phyloP scores from a whole-genome alignment of 2,888 invertebrate species.

The Malthinus seriepunctatus region DNA sequence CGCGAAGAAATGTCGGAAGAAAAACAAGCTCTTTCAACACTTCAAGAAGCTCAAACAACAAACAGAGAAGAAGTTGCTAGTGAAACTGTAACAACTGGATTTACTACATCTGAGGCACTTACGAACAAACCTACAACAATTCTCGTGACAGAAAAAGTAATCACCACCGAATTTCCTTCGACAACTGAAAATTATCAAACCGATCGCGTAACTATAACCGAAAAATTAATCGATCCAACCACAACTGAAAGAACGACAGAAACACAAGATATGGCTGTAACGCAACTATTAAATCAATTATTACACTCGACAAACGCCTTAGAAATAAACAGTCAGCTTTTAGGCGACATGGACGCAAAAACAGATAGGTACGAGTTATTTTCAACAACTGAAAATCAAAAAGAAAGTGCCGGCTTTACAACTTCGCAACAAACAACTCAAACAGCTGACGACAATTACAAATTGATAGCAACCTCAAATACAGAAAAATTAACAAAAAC shows the following conservation, averaged over 20 bases:
- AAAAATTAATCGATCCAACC: neutral
- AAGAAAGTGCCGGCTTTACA: constrained; percentile 25
- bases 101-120: neutral
- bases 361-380: neutral
- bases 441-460: neutral
- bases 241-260: constrained; percentile 7
- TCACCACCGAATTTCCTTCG: neutral
- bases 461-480: constrained; percentile 18
- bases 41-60: neutral
- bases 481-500: neutral
- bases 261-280: constrained; percentile 25
- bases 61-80: neutral
- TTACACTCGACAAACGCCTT: constrained; percentile 47
- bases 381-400: constrained; percentile 17
- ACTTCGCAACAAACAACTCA: constrained; percentile 14
- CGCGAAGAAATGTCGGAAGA: neutral
- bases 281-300: constrained; percentile 44
- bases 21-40: no score
- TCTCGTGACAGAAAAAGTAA: neutral
- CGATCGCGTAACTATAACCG: neutral
- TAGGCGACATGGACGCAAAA: constrained; percentile 3
- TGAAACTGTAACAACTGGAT: no score
- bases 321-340: constrained; percentile 47
- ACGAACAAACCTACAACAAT: neutral
- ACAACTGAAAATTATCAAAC: constrained; percentile 2